Evolutionary conservation across 30 jellyfish, hydroid and myxozoan species (phyloP), one percentile per base, ranked within the genome.

Genomic region (Aurelia aurita complex sp. Pacific): DNA sequence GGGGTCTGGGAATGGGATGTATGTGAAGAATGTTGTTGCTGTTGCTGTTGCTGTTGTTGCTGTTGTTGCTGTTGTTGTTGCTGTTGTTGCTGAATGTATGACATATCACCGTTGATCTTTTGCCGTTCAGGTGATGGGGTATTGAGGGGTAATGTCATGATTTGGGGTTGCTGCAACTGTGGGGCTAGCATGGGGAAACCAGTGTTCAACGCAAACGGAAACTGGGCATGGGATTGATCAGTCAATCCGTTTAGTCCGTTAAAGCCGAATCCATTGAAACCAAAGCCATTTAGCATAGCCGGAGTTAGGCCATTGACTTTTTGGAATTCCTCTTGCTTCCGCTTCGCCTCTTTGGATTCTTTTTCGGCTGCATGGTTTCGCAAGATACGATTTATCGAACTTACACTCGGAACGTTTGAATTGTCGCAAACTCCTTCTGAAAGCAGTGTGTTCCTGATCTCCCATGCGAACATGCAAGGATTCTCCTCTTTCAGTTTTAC

Each of bases 401-500:
- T 93, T 10, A 93, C 98, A 75, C 97, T 88, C 7, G 98, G 98
- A 4, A 93, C 98, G 54, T 93, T 93, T 19, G 95, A 80, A 54
- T 93, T 93, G 78, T 93, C 98, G 85, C 98, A 93, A 50, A 93
- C 90, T 13, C 98, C 98, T 74, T 93, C 98, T 32, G 94, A 88
- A 5, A 93, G 87, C 66, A 93, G 83, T 0, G 98, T 88, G 75
- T 93, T 93, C 59, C 98, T 69, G 42, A 93, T 93, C 81, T 93
- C 98, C 98, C 98, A 93, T 61, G 98, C 98, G 77, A 93, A 93
- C 98, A 93, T 93, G 53, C 98, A 93, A 18, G 98, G 98, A 82
- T 93, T 93, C 86, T 93, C 98, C 70, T 93, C 98, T 77, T 93
- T 93, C 67, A 93, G 93, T 61, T 93, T 93, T 43, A 93, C 98